Conservation (phyloP, 2,113 vertebrate genomes). For the Turdus rufiventris region DNA sequence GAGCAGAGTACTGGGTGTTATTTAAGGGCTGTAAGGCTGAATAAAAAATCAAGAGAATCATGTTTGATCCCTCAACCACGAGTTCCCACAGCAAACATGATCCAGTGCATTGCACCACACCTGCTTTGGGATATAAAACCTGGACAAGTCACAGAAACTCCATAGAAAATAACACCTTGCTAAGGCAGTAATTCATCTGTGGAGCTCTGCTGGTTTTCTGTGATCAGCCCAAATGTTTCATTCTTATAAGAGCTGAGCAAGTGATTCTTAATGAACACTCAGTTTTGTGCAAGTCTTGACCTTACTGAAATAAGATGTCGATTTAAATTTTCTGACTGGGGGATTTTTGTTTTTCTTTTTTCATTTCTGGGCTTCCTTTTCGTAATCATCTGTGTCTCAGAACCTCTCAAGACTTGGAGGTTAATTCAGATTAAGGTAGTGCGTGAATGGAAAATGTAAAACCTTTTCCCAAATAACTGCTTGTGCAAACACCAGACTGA, state of each 20-base stretch:
- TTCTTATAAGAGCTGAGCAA: neutral
- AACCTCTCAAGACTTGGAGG: neutral
- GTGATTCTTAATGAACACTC: neutral
- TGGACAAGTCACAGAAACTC: neutral
- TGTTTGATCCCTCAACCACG: neutral
- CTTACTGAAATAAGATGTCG: neutral
- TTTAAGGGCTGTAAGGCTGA: neutral
- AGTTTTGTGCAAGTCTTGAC: neutral
- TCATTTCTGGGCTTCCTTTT: neutral
- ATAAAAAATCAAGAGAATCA: neutral
- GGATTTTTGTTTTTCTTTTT: neutral
- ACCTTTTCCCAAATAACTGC: neutral
- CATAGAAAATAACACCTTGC: neutral
- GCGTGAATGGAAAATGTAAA: neutral
- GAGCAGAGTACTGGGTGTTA: neutral
- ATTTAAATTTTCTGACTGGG: neutral
- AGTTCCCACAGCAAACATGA: neutral
- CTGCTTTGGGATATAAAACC: neutral
- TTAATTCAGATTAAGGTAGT: neutral
- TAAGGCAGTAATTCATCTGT: neutral
- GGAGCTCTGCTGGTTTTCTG: neutral
- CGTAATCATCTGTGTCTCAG: neutral
- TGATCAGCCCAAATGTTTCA: neutral
- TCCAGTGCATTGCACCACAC: neutral
- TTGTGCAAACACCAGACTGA: neutral